phyloP scores from a whole-genome alignment of 2,797 vertebrate genomes.

The Poecile montanus region DNA sequence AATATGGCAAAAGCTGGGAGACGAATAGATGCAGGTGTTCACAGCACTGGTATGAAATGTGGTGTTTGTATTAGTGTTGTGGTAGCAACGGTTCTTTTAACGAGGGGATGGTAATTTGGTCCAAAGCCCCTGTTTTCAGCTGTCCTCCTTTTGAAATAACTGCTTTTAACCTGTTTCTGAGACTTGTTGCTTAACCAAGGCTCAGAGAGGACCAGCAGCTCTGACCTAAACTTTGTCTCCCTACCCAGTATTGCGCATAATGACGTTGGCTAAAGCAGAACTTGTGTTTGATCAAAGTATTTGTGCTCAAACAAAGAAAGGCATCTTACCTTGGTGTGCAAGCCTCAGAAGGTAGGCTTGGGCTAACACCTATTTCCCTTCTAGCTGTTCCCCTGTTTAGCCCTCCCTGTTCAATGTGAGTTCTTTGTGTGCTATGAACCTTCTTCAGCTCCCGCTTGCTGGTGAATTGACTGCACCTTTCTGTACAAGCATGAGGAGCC shows the following conservation, averaged over 20 bases:
- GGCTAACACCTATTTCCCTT: not conserved
- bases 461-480: not conserved
- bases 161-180: not conserved
- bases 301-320: not conserved
- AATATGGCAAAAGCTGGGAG: constrained; percentile 49
- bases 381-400: not conserved
- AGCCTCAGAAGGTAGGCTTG: not conserved
- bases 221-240: not conserved
- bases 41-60: constrained; percentile 22
- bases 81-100: constrained; percentile 58
- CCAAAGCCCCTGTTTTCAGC: constrained; percentile 36
- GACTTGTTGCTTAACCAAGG: not conserved
- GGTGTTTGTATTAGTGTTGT: constrained; percentile 63
- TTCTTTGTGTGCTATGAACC: not conserved
- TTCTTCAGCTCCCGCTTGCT: not conserved
- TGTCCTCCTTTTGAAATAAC: constrained; percentile 6
- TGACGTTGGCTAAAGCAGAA: not conserved
- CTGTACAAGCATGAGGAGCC: not conserved
- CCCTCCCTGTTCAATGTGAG: not conserved
- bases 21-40: constrained; percentile 56
- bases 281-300: not conserved
- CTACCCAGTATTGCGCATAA: not conserved
- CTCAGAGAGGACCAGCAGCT: not conserved
- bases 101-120: not conserved
- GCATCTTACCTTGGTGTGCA: not conserved